Evolutionary conservation across 2,888 invertebrate genomes (phyloP).

Genomic region (Rhagonycha lutea): DNA sequence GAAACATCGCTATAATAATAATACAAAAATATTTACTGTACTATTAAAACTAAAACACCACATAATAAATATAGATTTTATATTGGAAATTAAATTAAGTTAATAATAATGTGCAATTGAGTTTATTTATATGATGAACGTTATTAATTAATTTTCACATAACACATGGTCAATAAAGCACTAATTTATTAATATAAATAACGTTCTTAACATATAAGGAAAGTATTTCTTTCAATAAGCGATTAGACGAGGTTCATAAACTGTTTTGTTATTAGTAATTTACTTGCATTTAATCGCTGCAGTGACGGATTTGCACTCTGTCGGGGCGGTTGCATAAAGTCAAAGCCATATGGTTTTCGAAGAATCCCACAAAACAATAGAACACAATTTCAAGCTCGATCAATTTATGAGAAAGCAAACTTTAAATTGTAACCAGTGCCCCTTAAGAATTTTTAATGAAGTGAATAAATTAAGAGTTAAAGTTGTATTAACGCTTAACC

Average conservation of each 20-base stretch:
- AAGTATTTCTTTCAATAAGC: constrained; percentile 23
- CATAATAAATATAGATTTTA: background rate
- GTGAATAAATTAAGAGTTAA: background rate
- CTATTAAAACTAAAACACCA: no score
- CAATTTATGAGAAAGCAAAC: constrained; percentile 8
- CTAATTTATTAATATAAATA: constrained; percentile 19
- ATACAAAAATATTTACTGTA: no score
- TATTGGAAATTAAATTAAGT: background rate
- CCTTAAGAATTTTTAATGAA: background rate
- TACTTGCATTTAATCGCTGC: constrained; percentile 29
- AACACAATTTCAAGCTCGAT: constrained; percentile 16
- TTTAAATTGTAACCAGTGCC: background rate
- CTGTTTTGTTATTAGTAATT: constrained; percentile 28
- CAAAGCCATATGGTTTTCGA: constrained; percentile 11
- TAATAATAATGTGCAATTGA: background rate
- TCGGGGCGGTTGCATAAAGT: constrained; percentile 13
- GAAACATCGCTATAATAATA: no score
- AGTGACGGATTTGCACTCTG: constrained; percentile 26
- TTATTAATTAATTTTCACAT: constrained; percentile 12
- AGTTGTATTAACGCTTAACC: no score
- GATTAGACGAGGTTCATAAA: constrained; percentile 30
- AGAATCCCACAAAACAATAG: constrained; percentile 18
- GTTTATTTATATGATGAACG: constrained; percentile 1
- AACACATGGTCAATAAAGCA: constrained; percentile 10
- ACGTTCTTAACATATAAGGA: constrained; percentile 16